These are phyloP conservation scores for Trichogramma evanescens DNA, from an alignment of 2,888 invertebrate species.

Conservation along the genomic window DNA sequence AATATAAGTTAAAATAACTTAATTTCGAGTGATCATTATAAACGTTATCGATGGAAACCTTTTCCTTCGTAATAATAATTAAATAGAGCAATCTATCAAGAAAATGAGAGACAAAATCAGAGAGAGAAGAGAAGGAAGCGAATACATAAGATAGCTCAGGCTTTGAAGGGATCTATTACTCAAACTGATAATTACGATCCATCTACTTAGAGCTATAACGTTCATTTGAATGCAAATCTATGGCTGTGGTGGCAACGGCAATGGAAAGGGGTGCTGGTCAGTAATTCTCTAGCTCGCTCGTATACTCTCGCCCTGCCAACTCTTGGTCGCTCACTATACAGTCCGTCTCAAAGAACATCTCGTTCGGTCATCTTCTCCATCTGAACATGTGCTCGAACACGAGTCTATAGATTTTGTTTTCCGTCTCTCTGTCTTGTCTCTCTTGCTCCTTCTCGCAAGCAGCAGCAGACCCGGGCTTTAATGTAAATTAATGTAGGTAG, in stretches of 20 bases:
- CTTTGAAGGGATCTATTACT: conserved; percentile 47
- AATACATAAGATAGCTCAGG: conserved; percentile 28
- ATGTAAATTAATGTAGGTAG: conserved; percentile 21
- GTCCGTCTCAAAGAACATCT: conserved; percentile 47
- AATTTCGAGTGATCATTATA: too few relatives aligned
- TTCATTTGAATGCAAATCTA: conserved; percentile 49
- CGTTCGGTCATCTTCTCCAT: conserved; percentile 46
- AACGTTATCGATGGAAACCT: too few relatives aligned
- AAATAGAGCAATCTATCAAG: too few relatives aligned
- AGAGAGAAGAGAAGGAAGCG: not conserved
- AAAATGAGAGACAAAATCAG: not conserved
- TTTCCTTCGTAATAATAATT: too few relatives aligned
- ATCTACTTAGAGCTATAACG: conserved; percentile 48
- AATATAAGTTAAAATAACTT: too few relatives aligned
- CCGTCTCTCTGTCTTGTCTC: conserved; percentile 21
- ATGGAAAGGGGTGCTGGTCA: conserved; percentile 38
- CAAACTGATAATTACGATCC: conserved; percentile 48
- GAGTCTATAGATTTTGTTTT: not conserved
- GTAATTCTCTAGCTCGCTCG: conserved; percentile 49
- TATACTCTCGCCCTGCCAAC: conserved; percentile 35
- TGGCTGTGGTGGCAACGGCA: conserved; percentile 40
- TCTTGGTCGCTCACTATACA: not conserved
- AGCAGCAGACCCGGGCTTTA: conserved; percentile 25
- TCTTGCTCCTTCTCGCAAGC: conserved; percentile 13
- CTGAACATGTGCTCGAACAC: conserved; percentile 18